Conservation (phyloP, 2,113 vertebrate species). For the Chionodraco myersi region DNA sequence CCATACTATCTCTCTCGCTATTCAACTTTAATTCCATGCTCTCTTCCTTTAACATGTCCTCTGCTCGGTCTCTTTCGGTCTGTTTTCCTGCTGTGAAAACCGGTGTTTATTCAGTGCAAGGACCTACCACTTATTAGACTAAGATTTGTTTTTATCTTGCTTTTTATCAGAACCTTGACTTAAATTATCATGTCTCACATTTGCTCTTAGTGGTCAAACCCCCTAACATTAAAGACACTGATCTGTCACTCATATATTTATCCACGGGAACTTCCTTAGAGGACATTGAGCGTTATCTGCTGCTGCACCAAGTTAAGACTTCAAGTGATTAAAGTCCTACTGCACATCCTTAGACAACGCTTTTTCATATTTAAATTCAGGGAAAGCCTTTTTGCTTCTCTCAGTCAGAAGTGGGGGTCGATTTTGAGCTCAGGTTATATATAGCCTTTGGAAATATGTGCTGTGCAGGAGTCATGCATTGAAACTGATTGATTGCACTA, state of each 20-base stretch:
- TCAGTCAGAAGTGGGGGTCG: background rate
- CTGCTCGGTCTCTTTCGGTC: background rate
- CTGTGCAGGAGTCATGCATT: background rate
- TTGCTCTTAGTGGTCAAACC: background rate
- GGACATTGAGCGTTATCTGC: background rate
- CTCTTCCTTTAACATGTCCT: slow-evolving; percentile 14
- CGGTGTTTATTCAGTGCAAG: slow-evolving; percentile 37
- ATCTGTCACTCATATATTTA: background rate
- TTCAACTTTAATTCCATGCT: slow-evolving; percentile 30
- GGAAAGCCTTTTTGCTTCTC: background rate
- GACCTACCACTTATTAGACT: background rate
- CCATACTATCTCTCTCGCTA: background rate
- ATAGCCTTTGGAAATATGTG: background rate
- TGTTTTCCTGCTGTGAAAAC: slow-evolving; percentile 34
- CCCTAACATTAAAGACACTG: background rate
- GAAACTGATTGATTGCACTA: background rate
- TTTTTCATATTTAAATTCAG: background rate
- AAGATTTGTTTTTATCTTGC: slow-evolving; percentile 9
- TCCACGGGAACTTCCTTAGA: background rate
- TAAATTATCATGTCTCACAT: background rate
- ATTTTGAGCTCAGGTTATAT: slow-evolving; percentile 16
- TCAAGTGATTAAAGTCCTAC: background rate
- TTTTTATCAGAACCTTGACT: slow-evolving; percentile 22
- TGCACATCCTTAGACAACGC: background rate
- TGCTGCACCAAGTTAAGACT: background rate